phyloP scores from a whole-genome alignment of 2,888 invertebrate genomes.

The Lepidocyrtinus sp. region DNA sequence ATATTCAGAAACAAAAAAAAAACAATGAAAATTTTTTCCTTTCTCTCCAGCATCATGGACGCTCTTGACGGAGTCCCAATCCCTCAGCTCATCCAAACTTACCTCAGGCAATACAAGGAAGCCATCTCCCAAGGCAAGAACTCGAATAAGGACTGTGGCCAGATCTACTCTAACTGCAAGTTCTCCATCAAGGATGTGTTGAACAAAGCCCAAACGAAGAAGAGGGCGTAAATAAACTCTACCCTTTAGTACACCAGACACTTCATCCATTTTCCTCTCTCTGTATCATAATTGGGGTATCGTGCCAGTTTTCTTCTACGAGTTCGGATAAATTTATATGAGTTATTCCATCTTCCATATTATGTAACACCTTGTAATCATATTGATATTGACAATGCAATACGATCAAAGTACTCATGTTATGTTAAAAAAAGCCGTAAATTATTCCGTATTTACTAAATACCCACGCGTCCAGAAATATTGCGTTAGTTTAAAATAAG shows the following conservation, averaged over 20 bases:
- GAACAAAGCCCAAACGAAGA: slow-evolving; percentile 56
- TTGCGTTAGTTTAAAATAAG: background rate
- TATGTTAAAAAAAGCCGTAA: background rate
- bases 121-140: slow-evolving; percentile 68
- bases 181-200: slow-evolving; percentile 69
- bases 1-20: too few species aligned
- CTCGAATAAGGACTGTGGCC: slow-evolving; percentile 65
- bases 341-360: too few species aligned
- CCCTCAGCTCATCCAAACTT: slow-evolving; percentile 66
- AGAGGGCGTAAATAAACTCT: slow-evolving; percentile 43
- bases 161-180: slow-evolving; percentile 63
- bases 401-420: too few species aligned
- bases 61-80: slow-evolving; percentile 68
- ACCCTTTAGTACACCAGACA: background rate
- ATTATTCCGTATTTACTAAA: background rate
- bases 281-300: background rate
- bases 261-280: slow-evolving; percentile 6
- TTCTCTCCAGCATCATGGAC: slow-evolving; percentile 63
- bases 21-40: slow-evolving; percentile 17
- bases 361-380: background rate
- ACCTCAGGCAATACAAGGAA: slow-evolving; percentile 68
- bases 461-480: background rate
- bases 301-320: background rate
- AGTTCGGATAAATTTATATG: background rate
- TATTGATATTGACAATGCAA: background rate